Evolutionary conservation across 2,113 vertebrate genomes (phyloP).

Genomic region (Aramus guarauna): DNA sequence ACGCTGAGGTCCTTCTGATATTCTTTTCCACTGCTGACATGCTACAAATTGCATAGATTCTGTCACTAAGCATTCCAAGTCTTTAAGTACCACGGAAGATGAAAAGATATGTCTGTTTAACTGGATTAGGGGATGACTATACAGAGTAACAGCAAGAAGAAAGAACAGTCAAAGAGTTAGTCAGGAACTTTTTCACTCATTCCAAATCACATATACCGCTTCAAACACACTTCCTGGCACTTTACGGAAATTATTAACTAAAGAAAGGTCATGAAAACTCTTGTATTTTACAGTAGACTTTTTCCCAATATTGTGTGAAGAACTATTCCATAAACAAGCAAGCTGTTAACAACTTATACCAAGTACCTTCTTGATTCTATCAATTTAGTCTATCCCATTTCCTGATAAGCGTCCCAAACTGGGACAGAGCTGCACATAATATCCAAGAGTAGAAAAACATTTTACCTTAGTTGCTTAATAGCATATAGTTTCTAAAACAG

Average conservation of each 20-base stretch:
- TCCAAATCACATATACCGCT: background rate
- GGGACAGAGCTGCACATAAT: background rate
- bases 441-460: slow-evolving; percentile 29
- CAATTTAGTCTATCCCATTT: background rate
- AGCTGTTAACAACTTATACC: background rate
- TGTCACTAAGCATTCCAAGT: background rate
- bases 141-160: background rate
- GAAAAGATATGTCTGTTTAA: background rate
- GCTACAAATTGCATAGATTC: background rate
- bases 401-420: background rate
- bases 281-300: background rate
- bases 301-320: background rate
- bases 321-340: background rate
- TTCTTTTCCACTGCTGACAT: background rate
- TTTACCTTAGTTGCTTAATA: slow-evolving; percentile 28
- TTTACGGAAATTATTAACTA: background rate
- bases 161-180: background rate
- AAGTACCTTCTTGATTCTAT: background rate
- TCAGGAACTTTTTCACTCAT: background rate
- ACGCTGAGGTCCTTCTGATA: background rate
- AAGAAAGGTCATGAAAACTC: background rate
- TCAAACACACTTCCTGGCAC: background rate
- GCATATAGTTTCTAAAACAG: slow-evolving; percentile 37
- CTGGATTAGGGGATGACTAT: background rate
- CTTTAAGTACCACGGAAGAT: background rate